A percentile compares a stretch with the other conserved stretches of the same genome.
Conservation (phyloP, 92 coral and sea anemone genomes). For the Bergia puertoricense region DNA sequence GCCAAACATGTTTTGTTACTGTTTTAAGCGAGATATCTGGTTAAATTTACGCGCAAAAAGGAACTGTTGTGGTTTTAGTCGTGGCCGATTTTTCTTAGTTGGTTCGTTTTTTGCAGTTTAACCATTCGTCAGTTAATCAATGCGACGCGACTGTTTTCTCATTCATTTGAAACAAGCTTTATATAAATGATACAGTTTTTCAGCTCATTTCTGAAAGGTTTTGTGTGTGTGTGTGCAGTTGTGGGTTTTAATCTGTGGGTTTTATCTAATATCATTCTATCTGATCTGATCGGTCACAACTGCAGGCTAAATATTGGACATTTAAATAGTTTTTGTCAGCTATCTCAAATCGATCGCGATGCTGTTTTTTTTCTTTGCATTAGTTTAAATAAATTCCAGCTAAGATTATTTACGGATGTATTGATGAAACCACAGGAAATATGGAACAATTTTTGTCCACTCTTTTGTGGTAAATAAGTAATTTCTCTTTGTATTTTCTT, state of each 20-base stretch:
- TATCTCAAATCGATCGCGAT: neutral
- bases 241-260: neutral
- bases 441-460: neutral
- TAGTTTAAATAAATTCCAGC: neutral
- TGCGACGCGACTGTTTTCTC: neutral
- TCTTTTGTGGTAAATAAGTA: neutral
- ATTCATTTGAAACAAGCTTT: neutral
- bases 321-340: neutral
- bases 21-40: constrained; percentile 10
- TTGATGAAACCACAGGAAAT: constrained; percentile 21
- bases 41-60: neutral
- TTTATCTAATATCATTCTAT: neutral
- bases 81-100: neutral
- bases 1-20: neutral
- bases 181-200: neutral
- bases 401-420: neutral
- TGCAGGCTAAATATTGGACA: neutral
- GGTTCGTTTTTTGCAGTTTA: neutral
- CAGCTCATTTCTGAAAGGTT: neutral
- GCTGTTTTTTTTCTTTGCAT: neutral
- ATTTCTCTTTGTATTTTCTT: neutral
- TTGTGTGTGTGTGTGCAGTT: neutral
- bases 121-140: neutral
- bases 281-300: neutral
- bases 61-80: neutral